Evolutionary conservation across 2,113 vertebrate genomes (phyloP), one percentile per base, ranked within the genome.

Genomic region (Percina caprodes): DNA sequence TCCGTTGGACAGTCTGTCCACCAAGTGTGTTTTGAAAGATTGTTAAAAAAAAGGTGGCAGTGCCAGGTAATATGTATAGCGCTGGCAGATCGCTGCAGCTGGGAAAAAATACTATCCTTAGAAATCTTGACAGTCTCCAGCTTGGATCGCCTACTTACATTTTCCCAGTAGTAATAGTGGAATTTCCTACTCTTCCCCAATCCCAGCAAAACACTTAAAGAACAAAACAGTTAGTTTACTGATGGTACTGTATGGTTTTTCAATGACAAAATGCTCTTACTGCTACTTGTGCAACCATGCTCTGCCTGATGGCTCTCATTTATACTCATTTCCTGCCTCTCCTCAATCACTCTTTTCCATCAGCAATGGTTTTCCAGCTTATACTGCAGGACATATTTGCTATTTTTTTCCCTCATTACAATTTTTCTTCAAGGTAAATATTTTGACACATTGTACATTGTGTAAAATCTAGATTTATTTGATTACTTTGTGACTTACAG

Each of bases 171-270:
- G 30, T 51, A 70, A 56, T 59, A 66, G 24, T 60, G 45, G 59
- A 70, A 71, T 71, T 79, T 79, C 51, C 51, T 62, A 42, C 42
- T 23, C 30, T 65, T 65, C 35, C 19, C n/a, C 19, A 30, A n/a
- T 54, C 61, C 26, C n/a, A 73, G 13, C 16, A 68, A 77, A 30
- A 21, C 26, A 67, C 30, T 26, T 15, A 45, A 49, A 62, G 24
- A 55, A 67, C 46, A 39, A 72, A 42, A 33, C 15, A 49, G 15
- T 30, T 51, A 65, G 49, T 74, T 60, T 16, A 55, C 13, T 46
- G 51, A 51, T 33, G 42, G 26, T 2, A 24, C 0, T 26, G 52
- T 56, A 58, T 33, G 15, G 14, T 54, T 60, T 71, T 6, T 62
- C 0, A 49, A 42, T 72, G n/a, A 60, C 15, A 5, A 48, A 49